These are phyloP conservation scores for Rhogogaster chlorosoma DNA, from an alignment of 2,888 invertebrate genomes.

Conservation along the genomic window DNA sequence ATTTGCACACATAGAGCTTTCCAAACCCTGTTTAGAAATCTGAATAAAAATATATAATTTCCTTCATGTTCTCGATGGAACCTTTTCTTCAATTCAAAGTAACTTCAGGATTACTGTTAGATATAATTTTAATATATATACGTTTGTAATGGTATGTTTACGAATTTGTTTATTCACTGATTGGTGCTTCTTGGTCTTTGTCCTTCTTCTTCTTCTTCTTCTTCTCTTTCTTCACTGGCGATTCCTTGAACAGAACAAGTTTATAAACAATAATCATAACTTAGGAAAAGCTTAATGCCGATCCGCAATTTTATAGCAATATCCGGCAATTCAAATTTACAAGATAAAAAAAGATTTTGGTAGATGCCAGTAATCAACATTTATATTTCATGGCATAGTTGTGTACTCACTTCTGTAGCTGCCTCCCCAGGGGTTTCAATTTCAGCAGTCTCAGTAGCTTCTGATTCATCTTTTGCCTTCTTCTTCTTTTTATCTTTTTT, in stretches of 20 bases:
- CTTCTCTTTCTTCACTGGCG: conserved; percentile 82
- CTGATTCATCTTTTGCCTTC: conserved; percentile 70
- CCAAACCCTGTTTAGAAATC: not conserved
- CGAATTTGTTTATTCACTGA: conserved; percentile 37
- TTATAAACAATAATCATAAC: not conserved
- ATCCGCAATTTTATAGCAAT: not conserved
- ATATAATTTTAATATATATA: conserved; percentile 37
- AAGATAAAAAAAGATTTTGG: conserved; percentile 11
- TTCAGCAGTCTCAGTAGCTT: conserved; percentile 64
- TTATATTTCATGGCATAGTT: conserved; percentile 3
- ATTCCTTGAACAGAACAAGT: conserved; percentile 67
- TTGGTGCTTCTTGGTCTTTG: conserved; percentile 80
- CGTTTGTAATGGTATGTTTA: conserved; percentile 33
- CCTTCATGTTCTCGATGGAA: not conserved
- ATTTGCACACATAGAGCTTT: not conserved
- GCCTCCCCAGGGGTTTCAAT: conserved; percentile 73
- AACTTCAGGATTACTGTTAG: conserved; percentile 20
- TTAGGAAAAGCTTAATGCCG: not conserved
- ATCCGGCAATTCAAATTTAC: conserved; percentile 5
- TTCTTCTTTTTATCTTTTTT: conserved; percentile 76
- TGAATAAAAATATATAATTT: conserved; percentile 39
- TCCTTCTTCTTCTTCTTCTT: conserved; percentile 90
- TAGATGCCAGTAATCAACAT: not conserved
- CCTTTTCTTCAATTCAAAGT: conserved; percentile 25
- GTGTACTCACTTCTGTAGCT: conserved; percentile 69